These are phyloP conservation scores for Phrixothrix hirtus DNA, from an alignment of 2,888 invertebrate species.

Conservation along the genomic window DNA sequence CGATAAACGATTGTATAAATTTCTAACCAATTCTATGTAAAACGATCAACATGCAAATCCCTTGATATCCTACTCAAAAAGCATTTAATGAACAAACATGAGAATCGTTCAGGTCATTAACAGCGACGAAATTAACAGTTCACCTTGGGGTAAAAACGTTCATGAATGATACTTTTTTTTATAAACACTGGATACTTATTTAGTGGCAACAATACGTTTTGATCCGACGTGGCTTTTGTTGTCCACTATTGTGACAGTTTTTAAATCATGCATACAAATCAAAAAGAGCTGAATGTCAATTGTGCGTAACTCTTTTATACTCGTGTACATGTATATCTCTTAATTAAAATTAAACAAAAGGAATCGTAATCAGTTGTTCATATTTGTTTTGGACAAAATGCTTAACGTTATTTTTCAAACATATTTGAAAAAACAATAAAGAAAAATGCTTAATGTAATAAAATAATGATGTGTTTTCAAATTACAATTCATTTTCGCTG, in stretches of 20 bases:
- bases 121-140: constrained; percentile 3
- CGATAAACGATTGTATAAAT: too few relatives aligned
- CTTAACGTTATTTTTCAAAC: background rate
- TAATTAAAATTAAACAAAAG: background rate
- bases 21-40: background rate
- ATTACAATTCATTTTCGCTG: background rate
- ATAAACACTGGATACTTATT: constrained; percentile 1
- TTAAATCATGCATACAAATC: constrained; percentile 7
- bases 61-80: background rate
- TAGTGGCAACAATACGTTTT: constrained; percentile 1
- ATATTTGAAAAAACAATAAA: background rate
- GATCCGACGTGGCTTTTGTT: constrained; percentile 5
- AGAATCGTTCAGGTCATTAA: background rate
- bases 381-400: background rate
- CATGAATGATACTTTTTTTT: constrained; percentile 6
- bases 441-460: background rate
- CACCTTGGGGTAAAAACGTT: constrained; percentile 1
- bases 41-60: background rate
- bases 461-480: background rate
- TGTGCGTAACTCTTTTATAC: background rate
- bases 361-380: background rate
- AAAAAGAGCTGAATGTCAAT: background rate
- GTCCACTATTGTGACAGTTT: constrained; percentile 8
- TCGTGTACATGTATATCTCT: background rate
- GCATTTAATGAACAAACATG: background rate